A percentile compares a stretch with the other conserved stretches of the same genome.
Evolutionary conservation across 2,888 invertebrate species (phyloP).

Genomic region (Cerastis leucographa): DNA sequence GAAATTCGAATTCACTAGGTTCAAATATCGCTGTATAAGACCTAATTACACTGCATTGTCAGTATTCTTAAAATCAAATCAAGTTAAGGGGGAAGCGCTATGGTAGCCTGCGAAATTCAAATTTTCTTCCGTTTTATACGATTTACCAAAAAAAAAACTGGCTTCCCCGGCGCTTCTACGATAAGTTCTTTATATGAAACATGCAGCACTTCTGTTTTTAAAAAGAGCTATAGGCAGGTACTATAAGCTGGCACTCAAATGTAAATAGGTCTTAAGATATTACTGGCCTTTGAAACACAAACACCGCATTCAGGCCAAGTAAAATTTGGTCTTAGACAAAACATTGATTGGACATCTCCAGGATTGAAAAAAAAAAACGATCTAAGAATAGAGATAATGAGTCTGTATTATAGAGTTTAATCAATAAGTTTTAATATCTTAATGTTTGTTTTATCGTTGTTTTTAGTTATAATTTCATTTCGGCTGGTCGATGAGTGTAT

Average conservation of each 20-base stretch:
- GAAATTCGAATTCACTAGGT: not conserved
- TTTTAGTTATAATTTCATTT: constrained; percentile 80
- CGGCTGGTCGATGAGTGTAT: constrained; percentile 71
- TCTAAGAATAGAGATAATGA: constrained; percentile 74
- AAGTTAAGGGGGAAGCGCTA: no score
- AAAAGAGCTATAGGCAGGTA: not conserved
- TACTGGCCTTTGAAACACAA: constrained; percentile 3
- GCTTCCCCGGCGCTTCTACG: no score
- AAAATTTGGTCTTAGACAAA: constrained; percentile 3
- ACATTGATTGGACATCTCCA: constrained; percentile 37
- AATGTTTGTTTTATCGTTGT: constrained; percentile 83
- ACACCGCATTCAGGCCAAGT: not conserved
- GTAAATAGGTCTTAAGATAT: constrained; percentile 6
- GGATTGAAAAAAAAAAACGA: constrained; percentile 57
- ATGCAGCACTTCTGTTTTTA: constrained; percentile 1
- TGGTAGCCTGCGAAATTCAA: no score
- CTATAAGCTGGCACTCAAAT: not conserved
- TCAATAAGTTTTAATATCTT: constrained; percentile 75
- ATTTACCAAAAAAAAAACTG: no score
- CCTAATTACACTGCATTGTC: not conserved
- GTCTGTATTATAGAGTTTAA: constrained; percentile 85
- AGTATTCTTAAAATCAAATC: constrained; percentile 1
- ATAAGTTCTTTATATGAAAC: not conserved
- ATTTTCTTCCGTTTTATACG: no score
- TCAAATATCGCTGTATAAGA: not conserved